These are phyloP conservation scores for Hirtodrosophila trivittata DNA, from an alignment of 2,888 invertebrate genomes.

Conservation along the genomic window DNA sequence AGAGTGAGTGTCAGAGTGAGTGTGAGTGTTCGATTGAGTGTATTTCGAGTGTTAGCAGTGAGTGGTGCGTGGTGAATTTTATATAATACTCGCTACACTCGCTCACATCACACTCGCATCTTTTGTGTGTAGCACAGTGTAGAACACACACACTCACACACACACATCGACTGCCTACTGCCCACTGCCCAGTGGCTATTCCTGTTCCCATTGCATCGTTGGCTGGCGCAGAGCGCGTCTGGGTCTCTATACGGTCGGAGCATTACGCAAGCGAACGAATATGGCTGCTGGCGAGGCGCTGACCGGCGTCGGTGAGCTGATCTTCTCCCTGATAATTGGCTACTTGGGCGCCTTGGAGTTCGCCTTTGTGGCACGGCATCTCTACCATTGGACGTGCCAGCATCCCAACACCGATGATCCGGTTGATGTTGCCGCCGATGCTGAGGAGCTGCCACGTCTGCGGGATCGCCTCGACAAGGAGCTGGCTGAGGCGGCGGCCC, in stretches of 20 bases:
- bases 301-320: constrained; percentile 88
- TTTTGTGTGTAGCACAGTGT: too few relatives aligned
- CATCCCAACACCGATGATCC: constrained; percentile 60
- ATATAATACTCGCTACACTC: constrained; percentile 40
- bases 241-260: constrained; percentile 22
- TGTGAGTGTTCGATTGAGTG: constrained; percentile 16
- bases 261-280: constrained; percentile 68
- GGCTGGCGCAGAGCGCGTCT: constrained; percentile 27
- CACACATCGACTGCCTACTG: neutral
- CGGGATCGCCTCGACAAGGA: constrained; percentile 77
- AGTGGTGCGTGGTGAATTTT: constrained; percentile 72
- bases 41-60: constrained; percentile 26
- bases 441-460: constrained; percentile 68
- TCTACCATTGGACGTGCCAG: constrained; percentile 81
- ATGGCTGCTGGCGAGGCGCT: constrained; percentile 75
- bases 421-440: constrained; percentile 50
- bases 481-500: constrained; percentile 63
- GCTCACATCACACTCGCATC: neutral
- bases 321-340: constrained; percentile 89
- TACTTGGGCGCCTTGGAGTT: constrained; percentile 90
- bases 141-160: constrained; percentile 7
- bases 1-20: constrained; percentile 12
- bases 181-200: constrained; percentile 13
- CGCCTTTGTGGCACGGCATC: constrained; percentile 81
- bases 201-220: constrained; percentile 45